Conservation (phyloP, 2,113 vertebrate genomes). For the Macroglossus sobrinus region DNA sequence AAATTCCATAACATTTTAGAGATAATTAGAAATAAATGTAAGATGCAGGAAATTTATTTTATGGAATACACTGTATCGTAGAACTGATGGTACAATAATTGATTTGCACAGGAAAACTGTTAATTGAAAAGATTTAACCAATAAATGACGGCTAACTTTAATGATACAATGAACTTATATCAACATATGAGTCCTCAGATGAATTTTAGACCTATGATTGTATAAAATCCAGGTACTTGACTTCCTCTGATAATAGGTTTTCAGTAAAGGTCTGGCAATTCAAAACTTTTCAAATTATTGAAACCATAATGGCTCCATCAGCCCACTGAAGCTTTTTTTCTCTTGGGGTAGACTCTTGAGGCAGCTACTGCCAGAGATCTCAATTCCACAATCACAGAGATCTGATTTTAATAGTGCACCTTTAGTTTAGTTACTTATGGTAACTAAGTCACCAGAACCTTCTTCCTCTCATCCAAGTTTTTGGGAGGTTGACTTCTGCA, state of each 20-base stretch:
- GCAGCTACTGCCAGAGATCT: not conserved
- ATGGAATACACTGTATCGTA: not conserved
- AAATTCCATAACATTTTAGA: constrained; percentile 43
- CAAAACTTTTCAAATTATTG: not conserved
- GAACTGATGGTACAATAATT: not conserved
- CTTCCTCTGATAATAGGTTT: not conserved
- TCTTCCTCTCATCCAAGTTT: not conserved
- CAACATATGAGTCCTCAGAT: not conserved
- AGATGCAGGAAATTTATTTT: constrained; percentile 31
- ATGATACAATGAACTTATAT: not conserved
- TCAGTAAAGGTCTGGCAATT: not conserved
- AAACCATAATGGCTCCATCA: not conserved
- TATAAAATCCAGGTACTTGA: not conserved
- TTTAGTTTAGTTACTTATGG: not conserved
- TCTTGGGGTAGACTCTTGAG: not conserved
- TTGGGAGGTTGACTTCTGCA: not conserved
- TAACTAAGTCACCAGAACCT: not conserved
- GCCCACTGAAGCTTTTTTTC: not conserved
- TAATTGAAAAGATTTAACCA: not conserved
- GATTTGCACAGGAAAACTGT: not conserved
- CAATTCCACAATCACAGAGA: not conserved
- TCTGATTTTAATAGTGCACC: not conserved
- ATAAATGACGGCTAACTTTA: not conserved
- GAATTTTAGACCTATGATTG: not conserved
- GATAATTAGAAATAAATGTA: not conserved